Evolutionary conservation across 2,113 vertebrate species (phyloP).

Genomic region (Trinectes maculatus): DNA sequence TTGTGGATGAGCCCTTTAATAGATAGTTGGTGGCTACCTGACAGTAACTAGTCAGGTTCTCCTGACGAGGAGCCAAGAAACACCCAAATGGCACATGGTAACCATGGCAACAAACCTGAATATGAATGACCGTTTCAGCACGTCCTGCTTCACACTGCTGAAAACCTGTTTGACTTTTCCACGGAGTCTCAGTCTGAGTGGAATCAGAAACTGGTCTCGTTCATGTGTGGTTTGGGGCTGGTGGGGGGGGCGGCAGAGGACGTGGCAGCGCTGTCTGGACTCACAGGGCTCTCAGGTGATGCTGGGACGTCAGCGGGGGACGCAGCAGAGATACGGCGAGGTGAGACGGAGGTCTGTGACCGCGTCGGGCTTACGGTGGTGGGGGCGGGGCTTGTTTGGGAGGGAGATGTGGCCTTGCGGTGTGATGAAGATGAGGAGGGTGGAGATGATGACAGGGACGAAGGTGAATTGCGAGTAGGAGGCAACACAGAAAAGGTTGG

Average conservation of each 20-base stretch:
- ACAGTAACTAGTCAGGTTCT: too few relatives aligned
- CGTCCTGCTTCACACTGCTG: too few relatives aligned
- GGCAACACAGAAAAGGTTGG: slow-evolving; percentile 59
- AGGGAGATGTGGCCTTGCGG: slow-evolving; percentile 35
- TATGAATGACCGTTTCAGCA: too few relatives aligned
- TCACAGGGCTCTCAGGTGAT: slow-evolving; percentile 27
- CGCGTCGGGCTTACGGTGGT: slow-evolving; percentile 39
- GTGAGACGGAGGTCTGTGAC: slow-evolving; percentile 28
- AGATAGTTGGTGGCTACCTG: too few relatives aligned
- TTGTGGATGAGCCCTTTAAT: background rate
- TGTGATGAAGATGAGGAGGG: slow-evolving; percentile 1
- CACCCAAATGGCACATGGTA: background rate
- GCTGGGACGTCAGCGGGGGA: slow-evolving; percentile 49
- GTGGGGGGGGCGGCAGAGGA: slow-evolving; percentile 39
- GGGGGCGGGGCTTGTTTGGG: slow-evolving; percentile 59
- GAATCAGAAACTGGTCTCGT: slow-evolving; percentile 89
- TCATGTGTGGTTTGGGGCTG: slow-evolving; percentile 84
- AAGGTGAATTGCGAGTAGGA: slow-evolving; percentile 8
- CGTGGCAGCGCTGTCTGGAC: slow-evolving; percentile 51
- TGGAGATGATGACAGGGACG: background rate
- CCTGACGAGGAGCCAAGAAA: too few relatives aligned
- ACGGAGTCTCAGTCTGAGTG: background rate
- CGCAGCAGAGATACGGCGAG: background rate
- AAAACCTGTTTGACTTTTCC: background rate
- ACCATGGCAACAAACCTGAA: background rate